A percentile compares a stretch with the other conserved stretches of the same genome.
These are phyloP conservation scores for Onthophagus sagittarius DNA, from an alignment of 2,888 invertebrate species.

Conservation along the genomic window DNA sequence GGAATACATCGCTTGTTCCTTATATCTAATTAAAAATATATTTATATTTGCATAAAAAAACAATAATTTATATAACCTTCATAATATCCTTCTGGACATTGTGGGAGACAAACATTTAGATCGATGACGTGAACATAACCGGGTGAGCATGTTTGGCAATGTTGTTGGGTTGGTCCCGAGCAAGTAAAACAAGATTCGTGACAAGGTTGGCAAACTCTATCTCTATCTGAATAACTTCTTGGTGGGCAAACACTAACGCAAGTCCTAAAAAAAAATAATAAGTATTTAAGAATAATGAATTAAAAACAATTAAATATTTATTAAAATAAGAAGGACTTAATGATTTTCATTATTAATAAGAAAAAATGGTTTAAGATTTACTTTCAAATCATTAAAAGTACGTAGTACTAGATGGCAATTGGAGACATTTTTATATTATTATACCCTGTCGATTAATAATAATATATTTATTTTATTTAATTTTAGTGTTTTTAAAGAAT, in stretches of 20 bases:
- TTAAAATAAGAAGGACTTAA: no score
- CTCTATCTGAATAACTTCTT: slow-evolving; percentile 76
- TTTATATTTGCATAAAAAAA: neutral
- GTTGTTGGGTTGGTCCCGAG: slow-evolving; percentile 82
- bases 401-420: no score
- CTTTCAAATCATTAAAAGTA: no score
- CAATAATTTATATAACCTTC: slow-evolving; percentile 57
- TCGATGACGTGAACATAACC: slow-evolving; percentile 80
- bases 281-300: no score
- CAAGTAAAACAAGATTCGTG: slow-evolving; percentile 88
- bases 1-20: slow-evolving; percentile 71
- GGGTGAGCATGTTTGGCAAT: slow-evolving; percentile 79
- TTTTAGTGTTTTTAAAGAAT: no score
- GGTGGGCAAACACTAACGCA: slow-evolving; percentile 84
- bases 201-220: slow-evolving; percentile 79
- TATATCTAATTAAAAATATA: slow-evolving; percentile 38
- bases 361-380: no score
- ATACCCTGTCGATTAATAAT: no score
- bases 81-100: slow-evolving; percentile 87
- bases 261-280: slow-evolving; percentile 61
- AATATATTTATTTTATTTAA: no score
- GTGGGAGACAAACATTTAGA: slow-evolving; percentile 80
- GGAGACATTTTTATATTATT: no score
- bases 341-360: no score
- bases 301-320: no score